Percentiles rank a stretch among this genome's conserved stretches.
These are phyloP conservation scores for Gastracanthus pulcherrimus DNA, from an alignment of 2,888 invertebrate genomes.

Conservation along the genomic window DNA sequence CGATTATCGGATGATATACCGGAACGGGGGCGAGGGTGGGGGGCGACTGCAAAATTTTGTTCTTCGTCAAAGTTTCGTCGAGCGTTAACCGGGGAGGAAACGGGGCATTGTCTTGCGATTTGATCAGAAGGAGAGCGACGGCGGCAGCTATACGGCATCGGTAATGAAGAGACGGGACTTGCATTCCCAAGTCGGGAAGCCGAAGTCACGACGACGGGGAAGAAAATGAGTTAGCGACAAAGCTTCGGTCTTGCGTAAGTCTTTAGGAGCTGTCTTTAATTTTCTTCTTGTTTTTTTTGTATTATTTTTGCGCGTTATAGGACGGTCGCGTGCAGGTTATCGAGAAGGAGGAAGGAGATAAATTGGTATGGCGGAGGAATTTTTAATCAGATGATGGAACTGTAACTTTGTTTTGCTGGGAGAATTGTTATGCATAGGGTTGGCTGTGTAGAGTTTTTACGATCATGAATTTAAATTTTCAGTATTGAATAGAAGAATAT, in stretches of 20 bases:
- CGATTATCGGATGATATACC: constrained; percentile 35
- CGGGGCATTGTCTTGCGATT: background rate
- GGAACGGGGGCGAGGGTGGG: background rate
- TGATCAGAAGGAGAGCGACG: background rate
- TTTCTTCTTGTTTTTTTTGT: background rate
- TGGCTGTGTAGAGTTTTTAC: no score
- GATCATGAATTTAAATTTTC: no score
- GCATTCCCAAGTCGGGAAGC: background rate
- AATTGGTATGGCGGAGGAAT: background rate
- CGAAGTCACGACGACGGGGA: background rate
- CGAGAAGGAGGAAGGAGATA: background rate
- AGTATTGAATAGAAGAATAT: no score
- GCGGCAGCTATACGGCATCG: background rate
- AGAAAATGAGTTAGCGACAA: background rate
- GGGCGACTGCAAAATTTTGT: no score
- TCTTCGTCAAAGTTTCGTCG: constrained; percentile 22
- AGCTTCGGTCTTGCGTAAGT: no score
- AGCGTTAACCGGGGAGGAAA: background rate
- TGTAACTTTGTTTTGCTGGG: background rate
- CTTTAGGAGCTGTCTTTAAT: background rate
- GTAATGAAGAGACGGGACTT: background rate
- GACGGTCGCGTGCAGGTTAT: background rate
- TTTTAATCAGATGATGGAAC: background rate
- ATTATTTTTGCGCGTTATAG: background rate
- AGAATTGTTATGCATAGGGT: background rate